Base-by-base conservation (phyloP, 2,888 invertebrate genomes). In the Kryphioiulus occultus region DNA sequence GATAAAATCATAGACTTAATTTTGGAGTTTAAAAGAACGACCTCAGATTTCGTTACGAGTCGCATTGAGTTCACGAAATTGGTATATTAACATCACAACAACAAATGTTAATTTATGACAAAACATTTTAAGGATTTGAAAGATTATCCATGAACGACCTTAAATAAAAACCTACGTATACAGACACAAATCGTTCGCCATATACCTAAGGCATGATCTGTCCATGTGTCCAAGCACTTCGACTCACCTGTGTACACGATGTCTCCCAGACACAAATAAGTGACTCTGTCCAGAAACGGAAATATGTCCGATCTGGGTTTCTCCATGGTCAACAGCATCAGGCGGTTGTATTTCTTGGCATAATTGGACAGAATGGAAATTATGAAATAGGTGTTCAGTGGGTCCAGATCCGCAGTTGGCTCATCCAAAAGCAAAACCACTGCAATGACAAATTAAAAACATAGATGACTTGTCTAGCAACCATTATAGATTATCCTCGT, bases 271-370 rank as follows among this genome's bases (percentile, higher is more conserved):
- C 98, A 98, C 5, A 98, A 93, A 91, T 98, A 96, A 3, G 98
- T 94, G 0, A 98, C 97, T 47, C 97, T 94, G 92, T 98, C 98
- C 90, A 99, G 94, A 92, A 99, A 97, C 9, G 98, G 98, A 91
- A 99, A 96, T 0, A 99, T 98, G 92, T 99, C 99, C 86, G 96
- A 95, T 91, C 98, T 93, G 0, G 98, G 98, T 90, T 97, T 97
- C 91, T 98, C 97, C 95, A 98, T 95, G 0, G 98, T 98, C 5
- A 98, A 92, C 87, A 98, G 94, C 53, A 98, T 96, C 53, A 97
- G 96, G 0, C 98, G 95, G 10, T 97, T 96, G 89, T 97, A 96
- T 91, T 97, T 97, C 91, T 97, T 97, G 4, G 97, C 93, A 90
- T 93, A 93, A 90, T 97, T 97, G 35, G 97, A 97, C 2, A 98